Evolutionary conservation across 2,113 vertebrate genomes (phyloP), one percentile per base, ranked within the genome.

Genomic region (Acrocephalus arundinaceus): DNA sequence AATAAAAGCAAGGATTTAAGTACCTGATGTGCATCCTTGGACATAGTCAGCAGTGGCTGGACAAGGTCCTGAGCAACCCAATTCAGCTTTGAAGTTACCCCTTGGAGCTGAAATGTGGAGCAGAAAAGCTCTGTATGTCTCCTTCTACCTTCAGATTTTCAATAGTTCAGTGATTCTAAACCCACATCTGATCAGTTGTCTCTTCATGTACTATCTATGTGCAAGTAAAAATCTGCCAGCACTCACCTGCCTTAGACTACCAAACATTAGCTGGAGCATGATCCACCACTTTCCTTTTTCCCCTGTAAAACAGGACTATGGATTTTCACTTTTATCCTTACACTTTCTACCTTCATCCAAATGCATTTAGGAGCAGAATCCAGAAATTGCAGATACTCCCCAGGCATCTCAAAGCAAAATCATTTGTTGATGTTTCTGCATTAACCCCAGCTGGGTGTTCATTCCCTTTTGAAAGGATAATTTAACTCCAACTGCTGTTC

Each of bases 401-500:
- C 7, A 20, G 13, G 9, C 45, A 63, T 37, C 83, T 94, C 22
- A 62, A 70, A 66, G 15, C 28, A 46, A 5, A 41, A 7, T n/a
- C 20, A 28, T 33, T 93, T 81, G 37, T 33, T 22, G 41, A 5
- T 9, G 66, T 88, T 97, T 89, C 59, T 94, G 31, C 68, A 95
- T 94, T 95, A 97, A 96, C 54, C 9, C 12, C 52, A 89, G 48
- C 51, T 55, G 22, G 8, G 4, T 4, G 25, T 63, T 80, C 63
- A 8, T 41, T 49, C 12, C 9, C 31, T 76, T 79, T 95, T 62
- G 70, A 67, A 92, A 65, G 43, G 22, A 58, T 46, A 57, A 85
- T 23, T 85, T n/a, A 55, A 23, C 24, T 35, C 63, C 49, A 87
- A 20, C 76, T 90, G n/a, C 87, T 96, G 57, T 97, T 97, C 96